A percentile compares a stretch with the other conserved stretches of the same genome.
Conservation (phyloP, 2,113 vertebrate species). For the Leucopsar rothschildi region DNA sequence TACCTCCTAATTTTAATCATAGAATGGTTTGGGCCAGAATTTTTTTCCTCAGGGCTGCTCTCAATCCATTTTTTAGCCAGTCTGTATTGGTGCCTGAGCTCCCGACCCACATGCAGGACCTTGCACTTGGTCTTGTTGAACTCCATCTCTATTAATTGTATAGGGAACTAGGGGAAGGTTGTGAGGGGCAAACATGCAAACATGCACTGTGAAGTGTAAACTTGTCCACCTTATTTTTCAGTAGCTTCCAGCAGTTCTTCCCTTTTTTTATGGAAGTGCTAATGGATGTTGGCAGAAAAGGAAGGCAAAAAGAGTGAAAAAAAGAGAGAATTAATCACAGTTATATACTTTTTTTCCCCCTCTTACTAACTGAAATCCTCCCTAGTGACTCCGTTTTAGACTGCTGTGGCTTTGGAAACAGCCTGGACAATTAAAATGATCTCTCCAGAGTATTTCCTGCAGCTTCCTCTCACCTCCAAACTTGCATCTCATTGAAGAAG, state of each 20-base stretch:
- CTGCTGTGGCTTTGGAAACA: neutral
- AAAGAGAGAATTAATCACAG: constrained; percentile 10
- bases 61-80: neutral
- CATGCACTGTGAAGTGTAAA: neutral
- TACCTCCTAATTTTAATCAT: neutral
- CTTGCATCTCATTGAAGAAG: neutral
- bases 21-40: neutral
- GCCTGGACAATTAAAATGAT: neutral
- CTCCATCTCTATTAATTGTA: neutral
- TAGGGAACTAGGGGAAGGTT: neutral
- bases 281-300: neutral
- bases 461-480: accelerated
- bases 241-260: neutral
- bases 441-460: neutral
- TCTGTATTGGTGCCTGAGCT: neutral
- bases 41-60: neutral
- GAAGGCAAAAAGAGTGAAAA: neutral
- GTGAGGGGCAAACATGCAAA: neutral
- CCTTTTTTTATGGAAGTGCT: neutral
- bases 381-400: neutral
- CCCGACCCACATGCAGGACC: accelerated
- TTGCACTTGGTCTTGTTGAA: neutral
- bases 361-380: constrained; percentile 10
- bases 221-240: neutral
- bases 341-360: neutral